A percentile compares a stretch with the other conserved stretches of the same genome.
These are phyloP conservation scores for Ageneiosus marmoratus DNA, from an alignment of 2,113 vertebrate species.

Conservation along the genomic window DNA sequence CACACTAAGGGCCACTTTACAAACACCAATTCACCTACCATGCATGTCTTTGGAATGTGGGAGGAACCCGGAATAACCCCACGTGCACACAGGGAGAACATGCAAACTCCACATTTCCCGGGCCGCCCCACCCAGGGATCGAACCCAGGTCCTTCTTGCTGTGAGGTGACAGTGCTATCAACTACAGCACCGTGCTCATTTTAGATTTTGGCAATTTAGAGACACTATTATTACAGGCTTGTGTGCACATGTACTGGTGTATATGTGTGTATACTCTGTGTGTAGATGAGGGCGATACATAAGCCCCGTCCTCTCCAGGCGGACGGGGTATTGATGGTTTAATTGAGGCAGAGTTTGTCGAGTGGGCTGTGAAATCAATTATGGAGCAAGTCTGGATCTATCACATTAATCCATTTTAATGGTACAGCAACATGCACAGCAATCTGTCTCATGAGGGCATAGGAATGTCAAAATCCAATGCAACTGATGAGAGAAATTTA, in stretches of 20 bases:
- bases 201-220: neutral
- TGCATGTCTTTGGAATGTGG: no score
- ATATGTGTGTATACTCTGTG: neutral
- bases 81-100: no score
- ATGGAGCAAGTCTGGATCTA: neutral
- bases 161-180: no score
- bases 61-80: no score
- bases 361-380: neutral
- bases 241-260: neutral
- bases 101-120: no score
- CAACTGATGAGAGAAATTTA: neutral
- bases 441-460: neutral
- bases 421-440: neutral
- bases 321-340: neutral
- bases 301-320: neutral
- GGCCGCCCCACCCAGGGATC: no score
- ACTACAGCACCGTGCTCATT: neutral
- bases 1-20: no score
- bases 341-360: neutral
- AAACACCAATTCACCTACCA: no score
- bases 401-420: neutral
- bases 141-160: no score
- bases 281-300: neutral
- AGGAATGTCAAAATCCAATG: neutral
- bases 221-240: neutral